Conservation (phyloP, 2,113 vertebrate genomes). For the Sterna hirundo region DNA sequence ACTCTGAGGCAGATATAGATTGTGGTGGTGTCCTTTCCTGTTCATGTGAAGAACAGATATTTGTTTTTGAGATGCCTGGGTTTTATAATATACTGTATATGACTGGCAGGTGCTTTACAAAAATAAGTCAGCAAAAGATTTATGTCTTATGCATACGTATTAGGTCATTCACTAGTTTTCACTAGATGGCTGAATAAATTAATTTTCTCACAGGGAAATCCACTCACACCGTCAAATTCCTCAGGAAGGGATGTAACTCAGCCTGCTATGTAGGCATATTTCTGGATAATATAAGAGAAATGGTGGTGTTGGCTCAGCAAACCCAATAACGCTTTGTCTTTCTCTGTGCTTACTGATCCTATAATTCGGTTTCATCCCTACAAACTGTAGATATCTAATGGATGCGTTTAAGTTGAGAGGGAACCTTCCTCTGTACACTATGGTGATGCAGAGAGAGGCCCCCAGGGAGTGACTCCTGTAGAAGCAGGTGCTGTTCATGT, state of each 20-base stretch:
- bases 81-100: not conserved
- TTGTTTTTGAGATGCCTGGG: not conserved
- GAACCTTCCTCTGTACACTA: not conserved
- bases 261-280: fast-evolving
- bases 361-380: not conserved
- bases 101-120: not conserved
- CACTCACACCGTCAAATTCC: not conserved
- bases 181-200: not conserved
- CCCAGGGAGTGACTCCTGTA: fast-evolving
- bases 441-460: not conserved
- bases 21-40: not conserved
- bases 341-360: not conserved
- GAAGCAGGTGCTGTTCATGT: too few species aligned
- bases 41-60: not conserved
- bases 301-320: not conserved
- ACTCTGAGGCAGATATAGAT: not conserved
- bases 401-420: not conserved
- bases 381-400: not conserved
- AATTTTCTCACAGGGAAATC: not conserved
- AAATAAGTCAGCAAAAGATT: not conserved
- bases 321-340: not conserved
- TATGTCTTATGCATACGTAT: not conserved
- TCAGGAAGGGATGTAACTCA: not conserved
- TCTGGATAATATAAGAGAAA: not conserved
- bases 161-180: not conserved